Percentiles rank a stretch among this genome's conserved stretches.
phyloP scores from a whole-genome alignment of 2,888 invertebrate genomes.

The Ferdinandea cuprea region DNA sequence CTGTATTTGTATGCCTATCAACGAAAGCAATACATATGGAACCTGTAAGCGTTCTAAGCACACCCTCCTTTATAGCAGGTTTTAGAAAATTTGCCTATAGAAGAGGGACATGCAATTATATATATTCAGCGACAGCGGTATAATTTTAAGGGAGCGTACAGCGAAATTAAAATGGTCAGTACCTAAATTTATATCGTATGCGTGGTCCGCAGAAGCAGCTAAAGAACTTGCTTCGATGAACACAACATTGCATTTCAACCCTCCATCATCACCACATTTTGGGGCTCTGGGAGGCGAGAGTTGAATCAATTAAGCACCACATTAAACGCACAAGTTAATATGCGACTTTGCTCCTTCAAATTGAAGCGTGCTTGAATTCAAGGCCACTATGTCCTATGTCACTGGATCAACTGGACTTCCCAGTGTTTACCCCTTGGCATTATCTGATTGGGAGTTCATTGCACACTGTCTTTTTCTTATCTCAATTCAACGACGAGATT shows the following conservation, averaged over 20 bases:
- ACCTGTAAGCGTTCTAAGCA: not conserved
- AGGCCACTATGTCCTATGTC: conserved; percentile 9
- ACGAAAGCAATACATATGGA: not conserved
- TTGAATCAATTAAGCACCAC: too few species aligned
- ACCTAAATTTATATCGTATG: not conserved
- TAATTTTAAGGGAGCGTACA: conserved; percentile 7
- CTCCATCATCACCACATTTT: too few species aligned
- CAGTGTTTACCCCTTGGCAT: not conserved
- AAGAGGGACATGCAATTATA: conserved; percentile 8
- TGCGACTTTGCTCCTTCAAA: conserved; percentile 2
- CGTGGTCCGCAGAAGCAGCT: conserved; percentile 9
- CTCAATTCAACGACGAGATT: too few species aligned
- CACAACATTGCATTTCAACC: too few species aligned
- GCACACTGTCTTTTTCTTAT: too few species aligned
- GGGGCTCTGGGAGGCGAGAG: too few species aligned
- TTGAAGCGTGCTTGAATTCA: conserved; percentile 10
- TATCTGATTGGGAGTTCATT: not conserved
- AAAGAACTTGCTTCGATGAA: not conserved
- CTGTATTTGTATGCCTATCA: too few species aligned
- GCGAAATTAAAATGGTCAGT: not conserved
- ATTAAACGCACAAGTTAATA: not conserved
- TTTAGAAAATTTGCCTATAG: conserved; percentile 5
- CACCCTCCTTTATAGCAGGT: not conserved
- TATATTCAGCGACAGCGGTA: too few species aligned
- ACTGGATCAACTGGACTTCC: not conserved